Evolutionary conservation across 2,888 invertebrate genomes (phyloP), one percentile per base, ranked within the genome.

Genomic region (Caenorhabditis sp.): DNA sequence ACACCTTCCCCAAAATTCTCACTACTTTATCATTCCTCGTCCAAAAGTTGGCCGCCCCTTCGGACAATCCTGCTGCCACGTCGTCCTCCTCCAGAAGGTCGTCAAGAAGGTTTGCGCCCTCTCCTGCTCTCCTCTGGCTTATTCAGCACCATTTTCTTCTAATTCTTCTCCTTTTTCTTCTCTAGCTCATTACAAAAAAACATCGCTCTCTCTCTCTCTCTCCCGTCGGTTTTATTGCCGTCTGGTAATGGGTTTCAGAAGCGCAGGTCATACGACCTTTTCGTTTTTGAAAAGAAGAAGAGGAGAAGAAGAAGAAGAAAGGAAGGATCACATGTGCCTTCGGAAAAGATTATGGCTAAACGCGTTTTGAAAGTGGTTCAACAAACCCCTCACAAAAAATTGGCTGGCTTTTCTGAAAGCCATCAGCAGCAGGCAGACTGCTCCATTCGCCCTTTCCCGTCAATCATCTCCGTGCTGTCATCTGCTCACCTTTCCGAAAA

Each of bases 1-100:
- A 66, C 66, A 66, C 66, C 66, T 66, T 52, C 58, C n/a, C 30
- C 50, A 68, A 56, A 50, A 65, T 65, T 52, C 50, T 68, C 41
- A 68, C 68, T 35, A 41, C 26, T 50, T 17, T 59, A 22, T 68
- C 68, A n/a, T 15, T 68, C 17, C 32, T 61, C 46, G 48, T 71
- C 27, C 45, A 62, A 62, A 71, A 45, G 4, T 48, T 45, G 53
- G 26, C 70, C 13, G 22, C 45, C 24, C 11, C 35, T 17, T 20
- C 48, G 27, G 59, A 70, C 35, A 30, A 46, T 30, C 45, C 15
- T 37, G 46, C 22, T 15, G 30, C 8, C 41, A 30, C 55, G 45
- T 41, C 46, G 45, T 46, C 37, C 30, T 39, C 70, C 11, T 56
- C 55, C 15, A 27, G 71, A 62, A 55, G 62, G 17, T 32, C 62